Conservation (phyloP, 2,888 invertebrate species). For the Athalia cordata region DNA sequence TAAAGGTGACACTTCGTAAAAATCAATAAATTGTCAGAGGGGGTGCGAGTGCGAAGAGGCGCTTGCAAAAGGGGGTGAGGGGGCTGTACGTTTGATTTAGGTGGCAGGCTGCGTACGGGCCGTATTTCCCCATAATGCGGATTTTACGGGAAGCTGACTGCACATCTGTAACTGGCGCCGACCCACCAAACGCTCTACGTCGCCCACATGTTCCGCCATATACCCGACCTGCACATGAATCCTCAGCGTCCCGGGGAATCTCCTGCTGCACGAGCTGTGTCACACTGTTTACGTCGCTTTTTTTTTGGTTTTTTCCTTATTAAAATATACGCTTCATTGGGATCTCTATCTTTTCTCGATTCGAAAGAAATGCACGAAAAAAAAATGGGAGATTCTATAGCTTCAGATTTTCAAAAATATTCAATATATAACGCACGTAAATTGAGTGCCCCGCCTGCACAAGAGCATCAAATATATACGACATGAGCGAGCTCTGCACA, state of each 20-base stretch:
- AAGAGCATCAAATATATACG: no score
- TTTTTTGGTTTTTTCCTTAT: no score
- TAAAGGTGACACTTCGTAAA: constrained; percentile 35
- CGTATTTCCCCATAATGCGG: constrained; percentile 45
- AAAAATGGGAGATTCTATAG: no score
- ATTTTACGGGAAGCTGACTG: constrained; percentile 44
- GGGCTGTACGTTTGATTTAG: constrained; percentile 39
- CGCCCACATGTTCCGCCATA: constrained; percentile 17
- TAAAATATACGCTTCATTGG: constrained; percentile 32
- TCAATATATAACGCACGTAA: no score
- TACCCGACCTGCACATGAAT: constrained; percentile 20
- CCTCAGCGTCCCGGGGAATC: neutral
- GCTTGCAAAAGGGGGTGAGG: neutral
- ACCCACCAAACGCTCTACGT: constrained; percentile 27
- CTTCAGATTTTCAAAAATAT: no score
- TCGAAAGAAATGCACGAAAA: no score
- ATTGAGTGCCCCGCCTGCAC: no score
- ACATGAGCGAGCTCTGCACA: no score
- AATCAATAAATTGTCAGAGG: constrained; percentile 36
- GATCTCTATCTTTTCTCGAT: constrained; percentile 3
- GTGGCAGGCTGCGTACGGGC: constrained; percentile 41
- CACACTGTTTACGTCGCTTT: no score
- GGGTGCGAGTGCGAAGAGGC: constrained; percentile 29
- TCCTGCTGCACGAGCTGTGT: no score
- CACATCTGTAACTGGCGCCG: constrained; percentile 44